Evolutionary conservation across 2,888 invertebrate species (phyloP).

Genomic region (Salpingus planirostris): DNA sequence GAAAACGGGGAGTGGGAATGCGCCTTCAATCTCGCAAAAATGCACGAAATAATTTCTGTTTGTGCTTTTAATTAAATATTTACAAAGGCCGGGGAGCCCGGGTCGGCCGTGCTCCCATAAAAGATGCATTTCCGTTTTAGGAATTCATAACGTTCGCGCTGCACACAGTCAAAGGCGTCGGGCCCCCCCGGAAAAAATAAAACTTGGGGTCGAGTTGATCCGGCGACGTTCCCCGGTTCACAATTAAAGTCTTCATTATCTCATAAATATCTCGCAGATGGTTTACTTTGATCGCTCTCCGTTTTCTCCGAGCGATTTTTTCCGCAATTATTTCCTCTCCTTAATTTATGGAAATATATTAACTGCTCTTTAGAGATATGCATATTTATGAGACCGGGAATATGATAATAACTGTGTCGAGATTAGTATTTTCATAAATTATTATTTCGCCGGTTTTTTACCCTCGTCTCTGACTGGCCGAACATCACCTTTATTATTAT

Average conservation of each 20-base stretch:
- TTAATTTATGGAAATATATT: conserved; percentile 22
- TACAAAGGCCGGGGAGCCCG: conserved; percentile 7
- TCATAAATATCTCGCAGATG: conserved; percentile 12
- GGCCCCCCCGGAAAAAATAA: no score
- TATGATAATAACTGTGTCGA: conserved; percentile 13
- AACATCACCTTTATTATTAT: no score
- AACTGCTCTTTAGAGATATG: conserved; percentile 18
- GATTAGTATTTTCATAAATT: conserved; percentile 13
- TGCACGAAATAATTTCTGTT: conserved; percentile 18
- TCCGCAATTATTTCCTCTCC: conserved; percentile 5
- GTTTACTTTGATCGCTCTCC: conserved; percentile 8
- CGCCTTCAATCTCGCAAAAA: conserved; percentile 10
- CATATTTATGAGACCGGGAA: conserved; percentile 17
- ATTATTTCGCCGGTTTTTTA: conserved; percentile 9
- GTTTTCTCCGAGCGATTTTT: conserved; percentile 5
- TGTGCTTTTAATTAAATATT: conserved; percentile 17
- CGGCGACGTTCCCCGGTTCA: conserved; percentile 2
- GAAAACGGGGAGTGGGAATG: conserved; percentile 6
- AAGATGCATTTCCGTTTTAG: conserved; percentile 12
- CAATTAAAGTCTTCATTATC: conserved; percentile 15
- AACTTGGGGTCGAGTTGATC: conserved; percentile 7
- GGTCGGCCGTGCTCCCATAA: conserved; percentile 6
- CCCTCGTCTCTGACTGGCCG: no score
- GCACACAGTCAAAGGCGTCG: conserved; percentile 7
- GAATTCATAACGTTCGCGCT: conserved; percentile 8